Evolutionary conservation across 2,113 vertebrate species (phyloP).

Genomic region (Poicephalus meyeri): DNA sequence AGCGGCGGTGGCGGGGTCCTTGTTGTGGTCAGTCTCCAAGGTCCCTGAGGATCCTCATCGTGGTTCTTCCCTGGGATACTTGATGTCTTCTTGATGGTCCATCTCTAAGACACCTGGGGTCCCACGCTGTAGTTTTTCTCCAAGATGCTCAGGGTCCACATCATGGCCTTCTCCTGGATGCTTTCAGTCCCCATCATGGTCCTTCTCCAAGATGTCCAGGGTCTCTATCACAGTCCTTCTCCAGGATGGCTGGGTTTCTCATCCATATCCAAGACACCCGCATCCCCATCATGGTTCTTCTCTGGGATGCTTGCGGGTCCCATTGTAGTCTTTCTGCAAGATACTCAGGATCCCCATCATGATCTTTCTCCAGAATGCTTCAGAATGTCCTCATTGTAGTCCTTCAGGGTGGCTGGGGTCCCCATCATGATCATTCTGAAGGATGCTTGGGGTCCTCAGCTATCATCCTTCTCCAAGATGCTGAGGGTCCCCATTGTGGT

Average conservation of each 20-base stretch:
- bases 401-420: rapidly evolving
- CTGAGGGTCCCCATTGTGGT: background rate
- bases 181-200: rapidly evolving
- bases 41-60: background rate
- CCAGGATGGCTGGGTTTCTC: background rate
- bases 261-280: background rate
- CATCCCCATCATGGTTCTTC: background rate
- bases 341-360: background rate
- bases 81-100: background rate
- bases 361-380: background rate
- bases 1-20: background rate
- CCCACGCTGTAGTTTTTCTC: background rate
- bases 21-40: background rate
- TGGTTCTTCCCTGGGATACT: background rate
- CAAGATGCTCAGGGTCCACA: background rate
- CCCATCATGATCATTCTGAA: background rate
- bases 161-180: background rate
- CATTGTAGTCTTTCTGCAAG: background rate
- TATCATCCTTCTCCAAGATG: background rate
- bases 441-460: background rate
- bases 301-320: background rate
- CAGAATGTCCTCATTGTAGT: background rate
- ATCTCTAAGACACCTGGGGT: background rate
- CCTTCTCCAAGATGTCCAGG: background rate
- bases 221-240: background rate